A percentile compares a stretch with the other conserved stretches of the same genome.
Conservation (phyloP, 2,888 invertebrate genomes). For the Pegoplata infirma region DNA sequence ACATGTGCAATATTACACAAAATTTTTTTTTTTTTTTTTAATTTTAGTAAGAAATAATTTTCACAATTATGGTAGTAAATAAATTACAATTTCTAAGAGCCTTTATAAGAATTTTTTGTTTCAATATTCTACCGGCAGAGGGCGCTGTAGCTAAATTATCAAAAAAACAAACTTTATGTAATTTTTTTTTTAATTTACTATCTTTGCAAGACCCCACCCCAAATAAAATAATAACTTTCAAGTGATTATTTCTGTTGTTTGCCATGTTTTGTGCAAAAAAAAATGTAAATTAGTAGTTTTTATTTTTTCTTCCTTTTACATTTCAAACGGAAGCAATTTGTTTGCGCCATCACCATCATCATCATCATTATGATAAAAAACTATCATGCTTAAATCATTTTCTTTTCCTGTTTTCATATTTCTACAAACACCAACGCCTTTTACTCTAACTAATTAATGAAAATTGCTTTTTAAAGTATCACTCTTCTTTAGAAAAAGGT, state of each 20-base stretch:
- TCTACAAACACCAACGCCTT: slow-evolving; percentile 34
- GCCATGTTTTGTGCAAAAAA: not conserved
- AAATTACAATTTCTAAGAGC: too few species aligned
- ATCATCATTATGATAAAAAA: too few species aligned
- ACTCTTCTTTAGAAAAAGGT: not conserved
- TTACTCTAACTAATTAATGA: slow-evolving; percentile 41
- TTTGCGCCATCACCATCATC: slow-evolving; percentile 35
- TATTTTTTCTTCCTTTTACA: not conserved
- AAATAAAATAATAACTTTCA: not conserved
- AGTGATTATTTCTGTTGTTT: not conserved
- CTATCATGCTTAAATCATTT: not conserved
- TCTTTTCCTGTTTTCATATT: not conserved
- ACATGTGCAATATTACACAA: too few species aligned
- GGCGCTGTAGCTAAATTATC: too few species aligned
- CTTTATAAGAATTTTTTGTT: too few species aligned
- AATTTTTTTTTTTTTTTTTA: too few species aligned
- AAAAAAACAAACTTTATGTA: too few species aligned
- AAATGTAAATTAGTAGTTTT: slow-evolving; percentile 19
- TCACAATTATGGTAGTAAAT: too few species aligned
- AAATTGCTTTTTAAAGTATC: slow-evolving; percentile 29
- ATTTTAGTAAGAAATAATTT: too few species aligned
- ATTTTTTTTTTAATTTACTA: too few species aligned
- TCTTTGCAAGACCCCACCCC: too few species aligned
- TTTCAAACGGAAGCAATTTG: slow-evolving; percentile 39
- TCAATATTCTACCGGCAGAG: too few species aligned